Percentiles rank a stretch among this genome's conserved stretches.
phyloP scores from a whole-genome alignment of 2,113 vertebrate species.

The Xiphias gladius region DNA sequence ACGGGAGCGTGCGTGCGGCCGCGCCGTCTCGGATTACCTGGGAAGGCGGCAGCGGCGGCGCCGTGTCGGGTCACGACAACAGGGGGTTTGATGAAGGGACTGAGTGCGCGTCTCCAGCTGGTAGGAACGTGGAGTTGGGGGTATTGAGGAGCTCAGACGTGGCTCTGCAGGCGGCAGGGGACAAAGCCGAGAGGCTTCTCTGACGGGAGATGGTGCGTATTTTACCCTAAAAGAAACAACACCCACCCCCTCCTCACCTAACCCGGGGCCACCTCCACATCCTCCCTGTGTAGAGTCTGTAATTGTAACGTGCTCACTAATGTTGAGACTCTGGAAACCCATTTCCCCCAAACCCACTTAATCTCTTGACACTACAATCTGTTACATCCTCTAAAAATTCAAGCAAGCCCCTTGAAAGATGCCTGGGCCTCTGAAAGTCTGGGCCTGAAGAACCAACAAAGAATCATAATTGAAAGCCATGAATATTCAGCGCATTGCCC shows the following conservation, averaged over 20 bases:
- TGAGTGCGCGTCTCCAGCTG: constrained; percentile 33
- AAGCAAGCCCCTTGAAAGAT: constrained; percentile 22
- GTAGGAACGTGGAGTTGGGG: constrained; percentile 74
- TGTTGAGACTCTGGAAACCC: constrained; percentile 8
- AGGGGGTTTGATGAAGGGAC: constrained; percentile 66
- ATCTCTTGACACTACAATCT: constrained; percentile 8
- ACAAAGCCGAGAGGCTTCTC: constrained; percentile 70
- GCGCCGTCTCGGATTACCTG: constrained; percentile 57
- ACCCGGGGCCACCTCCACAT: background rate
- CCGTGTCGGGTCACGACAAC: constrained; percentile 66
- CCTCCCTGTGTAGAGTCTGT: background rate
- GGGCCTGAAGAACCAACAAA: constrained; percentile 22
- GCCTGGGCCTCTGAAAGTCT: background rate
- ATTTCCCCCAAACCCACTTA: background rate
- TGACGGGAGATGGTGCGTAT: constrained; percentile 74
- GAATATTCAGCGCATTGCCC: constrained; percentile 39
- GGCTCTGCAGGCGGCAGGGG: constrained; percentile 36
- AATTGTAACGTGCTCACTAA: constrained; percentile 4
- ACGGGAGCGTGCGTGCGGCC: constrained; percentile 18
- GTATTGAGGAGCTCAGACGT: constrained; percentile 59
- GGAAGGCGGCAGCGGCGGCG: constrained; percentile 26
- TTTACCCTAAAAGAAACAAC: background rate
- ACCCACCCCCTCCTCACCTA: background rate
- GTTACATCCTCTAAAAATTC: constrained; percentile 7
- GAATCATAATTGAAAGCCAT: constrained; percentile 39